These are phyloP conservation scores for Columbina picui DNA, from an alignment of 2,113 vertebrate species.

Conservation along the genomic window DNA sequence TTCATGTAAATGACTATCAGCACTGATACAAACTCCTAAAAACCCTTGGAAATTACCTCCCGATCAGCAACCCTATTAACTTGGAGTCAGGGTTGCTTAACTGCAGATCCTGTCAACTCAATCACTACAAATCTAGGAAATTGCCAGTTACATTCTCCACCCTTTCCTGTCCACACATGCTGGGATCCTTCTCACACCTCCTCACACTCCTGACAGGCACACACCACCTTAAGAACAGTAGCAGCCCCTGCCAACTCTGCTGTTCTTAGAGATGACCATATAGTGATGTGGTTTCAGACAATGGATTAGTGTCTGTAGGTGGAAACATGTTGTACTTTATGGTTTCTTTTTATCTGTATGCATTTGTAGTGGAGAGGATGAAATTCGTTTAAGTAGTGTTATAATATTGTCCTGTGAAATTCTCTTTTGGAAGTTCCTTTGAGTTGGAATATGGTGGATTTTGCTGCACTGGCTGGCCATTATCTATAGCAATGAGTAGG, in stretches of 20 bases:
- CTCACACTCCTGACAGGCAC: rapidly evolving
- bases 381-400: background rate
- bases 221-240: background rate
- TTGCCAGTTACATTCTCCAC: background rate
- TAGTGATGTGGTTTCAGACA: background rate
- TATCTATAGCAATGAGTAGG: background rate
- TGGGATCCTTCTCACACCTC: background rate
- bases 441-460: background rate
- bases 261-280: background rate
- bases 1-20: constrained; percentile 51
- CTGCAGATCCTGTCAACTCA: constrained; percentile 49
- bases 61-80: constrained; percentile 58
- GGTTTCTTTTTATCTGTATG: background rate
- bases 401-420: background rate
- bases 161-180: background rate
- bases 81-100: constrained; percentile 66
- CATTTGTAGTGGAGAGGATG: background rate
- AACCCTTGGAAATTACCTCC: constrained; percentile 42
- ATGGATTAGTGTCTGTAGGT: background rate
- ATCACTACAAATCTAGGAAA: constrained; percentile 47
- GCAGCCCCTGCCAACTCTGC: background rate
- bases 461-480: background rate
- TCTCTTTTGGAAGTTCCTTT: background rate
- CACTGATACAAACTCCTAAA: constrained; percentile 51
- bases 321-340: background rate